phyloP scores from a whole-genome alignment of 2,888 invertebrate species.

The Caenorhabditis sp. region DNA sequence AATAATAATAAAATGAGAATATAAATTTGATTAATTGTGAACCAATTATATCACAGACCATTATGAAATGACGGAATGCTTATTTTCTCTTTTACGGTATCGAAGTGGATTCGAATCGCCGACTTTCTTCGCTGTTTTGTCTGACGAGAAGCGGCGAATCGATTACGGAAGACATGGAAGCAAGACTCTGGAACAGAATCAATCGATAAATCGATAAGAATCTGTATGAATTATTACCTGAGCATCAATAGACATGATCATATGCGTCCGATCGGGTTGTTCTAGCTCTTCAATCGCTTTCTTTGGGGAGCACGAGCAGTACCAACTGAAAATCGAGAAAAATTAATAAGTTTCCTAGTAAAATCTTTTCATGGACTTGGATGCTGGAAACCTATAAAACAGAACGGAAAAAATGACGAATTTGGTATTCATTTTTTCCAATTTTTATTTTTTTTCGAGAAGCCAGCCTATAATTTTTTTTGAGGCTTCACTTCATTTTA shows the following conservation, averaged over 20 bases:
- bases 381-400: too few relatives aligned
- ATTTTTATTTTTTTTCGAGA: too few relatives aligned
- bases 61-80: too few relatives aligned
- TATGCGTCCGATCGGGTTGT: constrained; percentile 59
- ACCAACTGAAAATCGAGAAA: constrained; percentile 59
- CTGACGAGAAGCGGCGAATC: constrained; percentile 52
- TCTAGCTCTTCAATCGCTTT: constrained; percentile 56
- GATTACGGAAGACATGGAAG: constrained; percentile 50
- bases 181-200: constrained; percentile 38
- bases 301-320: constrained; percentile 59
- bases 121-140: constrained; percentile 8
- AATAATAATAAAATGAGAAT: too few relatives aligned
- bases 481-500: too few relatives aligned
- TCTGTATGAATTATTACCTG: too few relatives aligned
- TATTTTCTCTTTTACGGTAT: too few relatives aligned
- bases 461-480: too few relatives aligned
- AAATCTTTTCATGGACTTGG: neutral
- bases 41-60: constrained; percentile 21
- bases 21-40: too few relatives aligned
- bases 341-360: neutral
- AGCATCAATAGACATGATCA: constrained; percentile 68
- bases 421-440: too few relatives aligned
- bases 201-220: too few relatives aligned
- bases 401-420: neutral
- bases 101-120: constrained; percentile 42